Base-by-base conservation (phyloP, 2,113 vertebrate genomes). In the Fulmarus glacialis region DNA sequence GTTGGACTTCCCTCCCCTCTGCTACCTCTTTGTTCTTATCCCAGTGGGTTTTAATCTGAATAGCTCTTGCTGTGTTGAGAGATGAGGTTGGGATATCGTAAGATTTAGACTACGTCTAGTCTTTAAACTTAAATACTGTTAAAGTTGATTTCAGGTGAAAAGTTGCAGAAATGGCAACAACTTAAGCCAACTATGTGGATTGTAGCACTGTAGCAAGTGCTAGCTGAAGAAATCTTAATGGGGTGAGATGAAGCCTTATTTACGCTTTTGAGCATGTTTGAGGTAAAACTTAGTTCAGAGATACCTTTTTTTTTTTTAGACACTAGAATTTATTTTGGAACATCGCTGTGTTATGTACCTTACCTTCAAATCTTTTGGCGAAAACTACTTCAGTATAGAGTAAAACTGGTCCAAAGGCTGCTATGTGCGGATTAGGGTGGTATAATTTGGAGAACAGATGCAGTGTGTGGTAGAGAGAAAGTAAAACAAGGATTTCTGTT, bases 401-500 rank as follows among this genome's bases (percentile, higher is more conserved):
- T 55, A 75, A n/a, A 62, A 81, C 22, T 36, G 60, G 14, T 82
- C 56, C 19, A 15, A 8, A 53, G 30, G 27, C 42, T 58, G 30
- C 71, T 8, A 1, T 1, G n/a, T 59, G 52, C 3, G 1, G 38
- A 5, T 52, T 36, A n/a, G 30, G 23, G 22, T 30, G 22, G 40
- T 62, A 1, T 58, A 20, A 42, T 87, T 56, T 75, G 62, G 60
- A 70, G 58, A 85, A 71, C 47, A 87, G 68, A 38, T 87, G 62
- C 53, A 30, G 70, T 7, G 47, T 56, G 45, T 72, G 40, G 27
- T 52, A 53, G 63, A 82, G 82, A 85, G 78, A 52, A 74, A 79
- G 60, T 59, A 66, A 94, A 91, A 62, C 55, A 63, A 59, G 52
- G 23, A 43, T 79, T 96, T 71, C 24, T 93, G 48, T 93, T 94